Percentiles rank a stretch among this genome's conserved stretches.
Evolutionary conservation across 2,888 invertebrate species (phyloP).

Genomic region (Microplitis deprimator): DNA sequence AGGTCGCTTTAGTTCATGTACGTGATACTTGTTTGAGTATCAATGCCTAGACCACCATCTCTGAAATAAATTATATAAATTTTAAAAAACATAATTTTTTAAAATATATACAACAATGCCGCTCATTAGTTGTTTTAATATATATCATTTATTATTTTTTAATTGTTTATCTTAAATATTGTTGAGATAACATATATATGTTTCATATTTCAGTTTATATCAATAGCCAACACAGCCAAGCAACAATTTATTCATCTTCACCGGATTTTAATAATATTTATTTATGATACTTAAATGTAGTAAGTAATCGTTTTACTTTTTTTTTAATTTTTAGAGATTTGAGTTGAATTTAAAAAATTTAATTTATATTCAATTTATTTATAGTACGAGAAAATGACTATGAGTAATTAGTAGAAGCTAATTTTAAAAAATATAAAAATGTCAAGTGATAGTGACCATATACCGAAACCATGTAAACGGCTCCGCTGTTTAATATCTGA

Average conservation of each 20-base stretch:
- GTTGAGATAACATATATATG: slow-evolving; percentile 10
- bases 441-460: slow-evolving; percentile 63
- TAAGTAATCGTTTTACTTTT: not conserved
- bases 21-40: not conserved
- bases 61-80: not conserved
- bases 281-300: not conserved
- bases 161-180: not conserved
- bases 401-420: slow-evolving; percentile 20
- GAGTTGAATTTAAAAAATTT: not conserved
- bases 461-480: slow-evolving; percentile 59
- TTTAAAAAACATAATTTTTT: not conserved
- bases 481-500: slow-evolving; percentile 58
- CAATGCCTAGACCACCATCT: not conserved
- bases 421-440: slow-evolving; percentile 46
- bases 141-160: not conserved
- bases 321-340: not conserved
- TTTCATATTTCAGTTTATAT: slow-evolving; percentile 21
- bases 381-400: slow-evolving; percentile 32
- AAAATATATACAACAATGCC: not conserved
- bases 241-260: not conserved
- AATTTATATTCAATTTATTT: not conserved
- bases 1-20: not conserved
- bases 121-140: not conserved
- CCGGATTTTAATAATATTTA: not conserved
- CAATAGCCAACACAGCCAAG: not conserved